phyloP scores from a whole-genome alignment of 2,113 vertebrate genomes.

The Poeciliopsis retropinna region DNA sequence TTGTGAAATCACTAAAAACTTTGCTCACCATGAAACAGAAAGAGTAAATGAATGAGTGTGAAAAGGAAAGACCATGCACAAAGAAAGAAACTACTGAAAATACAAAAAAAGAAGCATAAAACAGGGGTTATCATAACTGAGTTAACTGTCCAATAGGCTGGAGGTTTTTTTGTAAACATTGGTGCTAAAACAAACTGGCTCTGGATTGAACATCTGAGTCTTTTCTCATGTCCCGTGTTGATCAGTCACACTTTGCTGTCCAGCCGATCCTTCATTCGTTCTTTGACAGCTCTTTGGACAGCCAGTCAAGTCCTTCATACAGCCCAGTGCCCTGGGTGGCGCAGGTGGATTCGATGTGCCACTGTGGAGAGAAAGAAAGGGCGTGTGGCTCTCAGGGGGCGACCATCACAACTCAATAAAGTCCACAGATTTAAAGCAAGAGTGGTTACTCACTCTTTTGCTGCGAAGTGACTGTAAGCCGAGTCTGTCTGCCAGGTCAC shows the following conservation, averaged over 20 bases:
- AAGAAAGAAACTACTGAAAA: constrained; percentile 30
- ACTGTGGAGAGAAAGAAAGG: constrained; percentile 74
- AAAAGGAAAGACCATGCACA: constrained; percentile 26
- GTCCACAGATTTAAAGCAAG: not conserved
- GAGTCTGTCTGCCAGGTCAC: constrained; percentile 89
- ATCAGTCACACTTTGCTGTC: constrained; percentile 27
- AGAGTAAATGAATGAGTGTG: constrained; percentile 11
- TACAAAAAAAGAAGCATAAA: constrained; percentile 20
- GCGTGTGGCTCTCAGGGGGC: not conserved
- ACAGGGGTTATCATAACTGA: constrained; percentile 44
- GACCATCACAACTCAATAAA: not conserved
- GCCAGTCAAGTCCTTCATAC: constrained; percentile 93
- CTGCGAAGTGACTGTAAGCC: constrained; percentile 82
- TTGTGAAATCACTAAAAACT: not conserved
- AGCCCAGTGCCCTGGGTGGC: constrained; percentile 90
- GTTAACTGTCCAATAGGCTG: constrained; percentile 54
- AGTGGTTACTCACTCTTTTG: constrained; percentile 80
- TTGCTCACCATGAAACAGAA: not conserved
- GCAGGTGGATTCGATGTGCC: constrained; percentile 89
- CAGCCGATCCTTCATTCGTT: constrained; percentile 47
- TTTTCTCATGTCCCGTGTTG: constrained; percentile 34
- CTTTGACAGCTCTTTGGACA: constrained; percentile 88
- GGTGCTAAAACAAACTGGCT: constrained; percentile 51
- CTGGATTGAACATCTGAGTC: constrained; percentile 52
- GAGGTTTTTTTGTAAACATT: constrained; percentile 30